Evolutionary conservation across 2,888 invertebrate species (phyloP).

Genomic region (Anticlea derivata): DNA sequence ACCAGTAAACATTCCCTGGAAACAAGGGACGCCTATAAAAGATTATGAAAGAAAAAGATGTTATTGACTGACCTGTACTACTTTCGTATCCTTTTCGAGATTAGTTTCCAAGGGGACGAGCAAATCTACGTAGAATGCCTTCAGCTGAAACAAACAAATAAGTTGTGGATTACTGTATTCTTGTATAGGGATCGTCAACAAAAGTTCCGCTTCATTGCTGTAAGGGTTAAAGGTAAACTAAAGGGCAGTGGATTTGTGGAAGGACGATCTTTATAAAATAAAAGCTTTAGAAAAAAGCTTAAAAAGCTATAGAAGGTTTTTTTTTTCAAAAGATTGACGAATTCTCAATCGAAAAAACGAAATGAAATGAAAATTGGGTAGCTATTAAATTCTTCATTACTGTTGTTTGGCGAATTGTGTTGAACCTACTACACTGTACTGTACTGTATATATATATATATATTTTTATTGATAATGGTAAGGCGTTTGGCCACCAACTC

Average conservation of each 20-base stretch:
- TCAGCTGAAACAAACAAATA: conserved; percentile 87
- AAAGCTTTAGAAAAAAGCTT: too few species aligned
- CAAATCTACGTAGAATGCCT: conserved; percentile 97
- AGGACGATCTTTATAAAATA: conserved; percentile 7
- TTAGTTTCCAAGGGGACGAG: conserved; percentile 96
- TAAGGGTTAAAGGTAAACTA: conserved; percentile 34
- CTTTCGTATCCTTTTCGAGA: conserved; percentile 96
- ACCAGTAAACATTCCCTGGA: conserved; percentile 60
- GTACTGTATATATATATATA: too few species aligned
- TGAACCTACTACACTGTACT: too few species aligned
- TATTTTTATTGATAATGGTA: too few species aligned
- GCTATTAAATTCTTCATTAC: too few species aligned
- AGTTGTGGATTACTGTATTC: conserved; percentile 43
- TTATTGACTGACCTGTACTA: conserved; percentile 89
- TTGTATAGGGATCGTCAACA: conserved; percentile 38
- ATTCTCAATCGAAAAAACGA: too few species aligned
- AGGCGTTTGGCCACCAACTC: too few species aligned
- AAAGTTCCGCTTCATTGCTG: conserved; percentile 30
- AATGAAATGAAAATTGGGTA: too few species aligned
- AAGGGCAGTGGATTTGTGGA: conserved; percentile 31
- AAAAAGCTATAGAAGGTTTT: too few species aligned
- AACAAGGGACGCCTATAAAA: conserved; percentile 54
- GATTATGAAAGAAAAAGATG: conserved; percentile 57
- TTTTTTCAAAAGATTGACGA: too few species aligned
- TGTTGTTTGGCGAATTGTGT: too few species aligned